These are phyloP conservation scores for Neogale vison DNA, from an alignment of 2,113 vertebrate species.

Conservation along the genomic window DNA sequence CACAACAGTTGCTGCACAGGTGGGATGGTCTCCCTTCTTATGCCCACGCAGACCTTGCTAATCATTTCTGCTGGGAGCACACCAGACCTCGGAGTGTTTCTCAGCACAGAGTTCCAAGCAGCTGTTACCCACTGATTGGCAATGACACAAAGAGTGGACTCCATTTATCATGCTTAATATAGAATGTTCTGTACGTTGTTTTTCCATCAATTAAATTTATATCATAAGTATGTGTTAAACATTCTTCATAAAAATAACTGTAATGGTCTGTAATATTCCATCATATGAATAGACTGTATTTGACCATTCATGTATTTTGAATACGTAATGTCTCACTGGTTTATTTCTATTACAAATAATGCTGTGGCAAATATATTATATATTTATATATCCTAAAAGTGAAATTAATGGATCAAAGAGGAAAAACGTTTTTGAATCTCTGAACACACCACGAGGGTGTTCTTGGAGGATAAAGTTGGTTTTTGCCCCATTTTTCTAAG, in stretches of 20 bases:
- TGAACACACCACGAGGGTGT: background rate
- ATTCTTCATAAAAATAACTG: constrained; percentile 1
- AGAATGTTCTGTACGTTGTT: background rate
- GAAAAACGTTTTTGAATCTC: background rate
- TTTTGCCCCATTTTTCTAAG: background rate
- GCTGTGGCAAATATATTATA: background rate
- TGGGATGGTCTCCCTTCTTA: background rate
- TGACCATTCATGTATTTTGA: background rate
- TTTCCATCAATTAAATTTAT: constrained; percentile 31
- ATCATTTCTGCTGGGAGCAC: background rate
- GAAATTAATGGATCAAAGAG: background rate
- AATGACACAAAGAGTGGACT: background rate
- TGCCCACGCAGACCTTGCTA: background rate
- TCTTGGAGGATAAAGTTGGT: background rate
- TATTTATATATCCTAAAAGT: background rate
- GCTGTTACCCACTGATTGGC: background rate
- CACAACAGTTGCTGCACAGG: background rate
- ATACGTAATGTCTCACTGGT: background rate
- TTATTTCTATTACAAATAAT: constrained; percentile 22
- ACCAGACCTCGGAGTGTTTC: background rate
- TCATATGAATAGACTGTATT: background rate
- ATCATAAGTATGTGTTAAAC: background rate
- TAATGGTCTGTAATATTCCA: background rate
- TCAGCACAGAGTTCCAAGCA: background rate
- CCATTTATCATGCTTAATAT: background rate